Percentiles rank a stretch among this genome's conserved stretches.
Evolutionary conservation across 2,113 vertebrate species (phyloP).

Genomic region (Apteryx owenii): DNA sequence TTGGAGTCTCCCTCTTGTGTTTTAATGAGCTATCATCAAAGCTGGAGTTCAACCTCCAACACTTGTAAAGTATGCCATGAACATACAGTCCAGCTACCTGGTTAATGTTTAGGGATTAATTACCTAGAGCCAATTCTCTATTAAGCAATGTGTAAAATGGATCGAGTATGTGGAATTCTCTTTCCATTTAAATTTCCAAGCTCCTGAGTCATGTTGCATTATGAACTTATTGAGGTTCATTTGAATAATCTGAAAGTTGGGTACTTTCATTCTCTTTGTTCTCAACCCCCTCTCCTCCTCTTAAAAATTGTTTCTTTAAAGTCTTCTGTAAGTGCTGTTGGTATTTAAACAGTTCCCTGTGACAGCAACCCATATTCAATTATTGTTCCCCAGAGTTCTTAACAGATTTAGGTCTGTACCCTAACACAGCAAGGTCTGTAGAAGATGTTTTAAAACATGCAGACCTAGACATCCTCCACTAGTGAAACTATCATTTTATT

Average conservation of each 20-base stretch:
- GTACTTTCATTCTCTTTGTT: neutral
- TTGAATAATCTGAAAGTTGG: neutral
- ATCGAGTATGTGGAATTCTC: neutral
- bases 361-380: neutral
- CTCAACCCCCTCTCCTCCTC: neutral
- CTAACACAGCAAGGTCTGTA: neutral
- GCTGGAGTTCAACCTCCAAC: neutral
- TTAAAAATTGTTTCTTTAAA: neutral
- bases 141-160: neutral
- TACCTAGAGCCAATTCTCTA: neutral
- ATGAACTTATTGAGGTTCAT: neutral
- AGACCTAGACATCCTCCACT: neutral
- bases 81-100: neutral
- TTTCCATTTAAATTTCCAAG: neutral
- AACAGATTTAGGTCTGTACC: neutral
- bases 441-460: neutral
- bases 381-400: neutral
- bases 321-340: neutral
- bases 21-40: constrained; percentile 29
- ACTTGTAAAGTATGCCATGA: neutral
- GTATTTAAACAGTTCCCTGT: neutral
- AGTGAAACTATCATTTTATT: neutral
- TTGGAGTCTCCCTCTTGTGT: neutral
- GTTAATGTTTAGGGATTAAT: constrained; percentile 11
- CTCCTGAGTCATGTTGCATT: neutral